Evolutionary conservation across 2,888 invertebrate genomes (phyloP), one percentile per base, ranked within the genome.

Genomic region (Eurytoma adleriae): DNA sequence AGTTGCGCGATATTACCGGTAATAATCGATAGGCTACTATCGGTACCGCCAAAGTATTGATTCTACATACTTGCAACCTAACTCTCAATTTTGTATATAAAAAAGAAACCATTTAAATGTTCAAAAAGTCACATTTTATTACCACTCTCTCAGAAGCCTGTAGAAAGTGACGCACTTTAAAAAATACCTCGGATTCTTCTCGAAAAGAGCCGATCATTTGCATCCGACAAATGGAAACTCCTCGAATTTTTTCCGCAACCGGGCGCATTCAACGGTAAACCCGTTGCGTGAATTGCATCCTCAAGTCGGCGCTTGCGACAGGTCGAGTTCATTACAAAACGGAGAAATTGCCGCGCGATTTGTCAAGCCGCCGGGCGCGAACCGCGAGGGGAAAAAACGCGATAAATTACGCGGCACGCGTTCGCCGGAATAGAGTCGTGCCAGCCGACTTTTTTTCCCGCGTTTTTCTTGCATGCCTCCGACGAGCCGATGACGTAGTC

Each of bases 311-410:
- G 7, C 48, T 13, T 24, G 27, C 52, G 10, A 24, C 14, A 50
- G 50, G 27, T 12, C 54, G 73, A 64, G 69, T 74, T 74, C 78
- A 78, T 81, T 81, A 78, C 78, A 81, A 74, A 81, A 74, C 59
- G 67, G 66, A 71, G 81, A 78, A 74, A 74, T 78, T 74, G 61
- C 68, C 50, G 18, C 70, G 71, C 56, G 70, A 81, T 78, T 81
- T 81, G 81, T 78, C 81, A 81, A 81, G 40, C 56, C 70, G 56
- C 4, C 54, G 54, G 10, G 40, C 59, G 56, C 20, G 54, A 10
- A 14, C 14, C 52, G 18, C 20, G 54, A 10, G 18, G 24, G 57
- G 30, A 69, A 71, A 79, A 71, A 18, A n/a, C 24, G 18, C 57
- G 7, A 79, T 73, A 73, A 79, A 78, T 78, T 73, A 73, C 79